Evolutionary conservation across 2,797 vertebrate species (phyloP).

Genomic region (Spinus olivaceus): DNA sequence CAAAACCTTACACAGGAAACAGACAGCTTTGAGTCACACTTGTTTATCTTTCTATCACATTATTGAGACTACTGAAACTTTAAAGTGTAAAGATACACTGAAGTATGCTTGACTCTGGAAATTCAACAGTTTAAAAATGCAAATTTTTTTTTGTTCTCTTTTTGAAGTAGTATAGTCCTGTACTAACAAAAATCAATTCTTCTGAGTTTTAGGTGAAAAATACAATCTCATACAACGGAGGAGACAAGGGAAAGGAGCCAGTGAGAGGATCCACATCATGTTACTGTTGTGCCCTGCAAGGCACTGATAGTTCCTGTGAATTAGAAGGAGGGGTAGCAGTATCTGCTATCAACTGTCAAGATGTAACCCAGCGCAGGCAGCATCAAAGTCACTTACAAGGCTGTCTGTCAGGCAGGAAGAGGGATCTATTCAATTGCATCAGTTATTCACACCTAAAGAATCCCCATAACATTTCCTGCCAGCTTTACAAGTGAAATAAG

Average conservation of each 20-base stretch:
- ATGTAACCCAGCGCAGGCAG: background rate
- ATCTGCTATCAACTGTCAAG: background rate
- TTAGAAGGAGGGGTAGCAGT: background rate
- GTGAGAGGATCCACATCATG: background rate
- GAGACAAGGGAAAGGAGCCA: background rate
- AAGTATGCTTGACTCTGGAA: background rate
- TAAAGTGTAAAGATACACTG: background rate
- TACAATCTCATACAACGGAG: background rate
- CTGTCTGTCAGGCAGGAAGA: slow-evolving; percentile 18
- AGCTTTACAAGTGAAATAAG: slow-evolving; percentile 4
- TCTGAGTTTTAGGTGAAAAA: background rate
- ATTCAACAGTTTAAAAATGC: background rate
- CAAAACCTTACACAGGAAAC: slow-evolving; percentile 41
- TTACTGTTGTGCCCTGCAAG: background rate
- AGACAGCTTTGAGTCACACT: background rate
- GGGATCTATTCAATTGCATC: background rate
- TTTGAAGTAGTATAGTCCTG: background rate
- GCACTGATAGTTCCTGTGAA: background rate
- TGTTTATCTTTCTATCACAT: slow-evolving; percentile 29
- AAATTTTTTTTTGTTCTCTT: background rate
- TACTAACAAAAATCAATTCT: background rate
- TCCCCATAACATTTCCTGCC: background rate
- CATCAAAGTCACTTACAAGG: background rate
- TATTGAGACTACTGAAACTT: background rate
- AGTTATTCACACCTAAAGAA: slow-evolving; percentile 15